phyloP scores from a whole-genome alignment of 2,888 invertebrate species.

The Dascillus cervinus region DNA sequence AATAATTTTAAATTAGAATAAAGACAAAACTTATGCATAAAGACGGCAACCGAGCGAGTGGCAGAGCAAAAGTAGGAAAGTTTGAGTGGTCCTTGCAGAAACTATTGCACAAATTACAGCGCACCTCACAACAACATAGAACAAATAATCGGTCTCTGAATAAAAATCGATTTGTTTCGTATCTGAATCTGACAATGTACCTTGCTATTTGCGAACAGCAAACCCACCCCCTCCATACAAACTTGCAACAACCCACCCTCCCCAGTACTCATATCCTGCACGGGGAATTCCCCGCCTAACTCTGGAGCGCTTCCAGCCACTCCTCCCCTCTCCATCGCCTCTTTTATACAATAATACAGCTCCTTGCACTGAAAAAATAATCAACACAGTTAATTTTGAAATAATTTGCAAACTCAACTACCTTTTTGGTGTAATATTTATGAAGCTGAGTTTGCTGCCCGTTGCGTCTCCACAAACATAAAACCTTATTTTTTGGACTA shows the following conservation, averaged over 20 bases:
- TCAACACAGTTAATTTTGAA: constrained; percentile 4
- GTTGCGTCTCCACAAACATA: constrained; percentile 95
- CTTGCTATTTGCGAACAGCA: constrained; percentile 99
- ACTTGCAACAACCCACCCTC: constrained; percentile 97
- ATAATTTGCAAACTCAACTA: constrained; percentile 35
- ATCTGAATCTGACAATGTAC: no score
- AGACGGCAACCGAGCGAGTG: constrained; percentile 40
- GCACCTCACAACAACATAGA: constrained; percentile 43
- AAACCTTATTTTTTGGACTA: constrained; percentile 94
- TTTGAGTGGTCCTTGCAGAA: constrained; percentile 75
- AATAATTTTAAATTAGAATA: constrained; percentile 18
- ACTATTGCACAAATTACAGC: constrained; percentile 46
- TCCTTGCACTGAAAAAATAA: constrained; percentile 78
- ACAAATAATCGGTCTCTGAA: constrained; percentile 19
- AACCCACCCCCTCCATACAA: constrained; percentile 98
- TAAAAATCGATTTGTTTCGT: constrained; percentile 8
- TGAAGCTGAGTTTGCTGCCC: constrained; percentile 92
- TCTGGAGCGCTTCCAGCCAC: constrained; percentile 60
- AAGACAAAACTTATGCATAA: constrained; percentile 28
- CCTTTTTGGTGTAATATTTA: constrained; percentile 99
- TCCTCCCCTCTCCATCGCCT: constrained; percentile 92
- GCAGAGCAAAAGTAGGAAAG: constrained; percentile 51
- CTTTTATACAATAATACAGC: constrained; percentile 96
- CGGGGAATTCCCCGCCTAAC: constrained; percentile 94
- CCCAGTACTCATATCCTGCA: constrained; percentile 94